phyloP scores from a whole-genome alignment of 2,888 invertebrate genomes.

The Pachycephus smyrnensis region DNA sequence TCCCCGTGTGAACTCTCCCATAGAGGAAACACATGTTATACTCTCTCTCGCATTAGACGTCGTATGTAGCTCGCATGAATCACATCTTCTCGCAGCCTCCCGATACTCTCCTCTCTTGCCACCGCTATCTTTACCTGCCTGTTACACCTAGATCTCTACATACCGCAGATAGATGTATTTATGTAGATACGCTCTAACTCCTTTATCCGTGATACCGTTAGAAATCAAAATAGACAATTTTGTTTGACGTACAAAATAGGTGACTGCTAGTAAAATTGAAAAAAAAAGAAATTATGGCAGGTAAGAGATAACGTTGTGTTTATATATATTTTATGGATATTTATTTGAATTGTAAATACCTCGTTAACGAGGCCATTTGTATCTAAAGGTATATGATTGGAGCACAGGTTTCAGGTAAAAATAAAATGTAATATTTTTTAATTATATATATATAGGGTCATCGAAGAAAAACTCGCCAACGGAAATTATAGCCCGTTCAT shows the following conservation, averaged over 20 bases:
- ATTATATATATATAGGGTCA: too few relatives aligned
- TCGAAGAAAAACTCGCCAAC: too few relatives aligned
- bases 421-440: neutral
- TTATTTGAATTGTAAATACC: neutral
- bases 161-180: neutral
- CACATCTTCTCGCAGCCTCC: constrained; percentile 22
- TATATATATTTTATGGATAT: neutral
- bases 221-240: neutral
- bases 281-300: neutral
- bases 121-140: constrained; percentile 8
- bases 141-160: neutral
- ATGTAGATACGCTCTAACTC: neutral
- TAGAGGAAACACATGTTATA: constrained; percentile 53
- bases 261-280: neutral
- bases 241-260: neutral
- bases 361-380: neutral
- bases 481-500: neutral
- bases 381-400: neutral
- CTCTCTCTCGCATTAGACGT: constrained; percentile 23
- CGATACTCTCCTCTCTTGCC: neutral
- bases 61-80: constrained; percentile 39
- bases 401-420: neutral
- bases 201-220: neutral
- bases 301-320: neutral
- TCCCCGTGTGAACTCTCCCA: constrained; percentile 58